Base-by-base conservation (phyloP, 2,113 vertebrate species). In the Malurus elegans region DNA sequence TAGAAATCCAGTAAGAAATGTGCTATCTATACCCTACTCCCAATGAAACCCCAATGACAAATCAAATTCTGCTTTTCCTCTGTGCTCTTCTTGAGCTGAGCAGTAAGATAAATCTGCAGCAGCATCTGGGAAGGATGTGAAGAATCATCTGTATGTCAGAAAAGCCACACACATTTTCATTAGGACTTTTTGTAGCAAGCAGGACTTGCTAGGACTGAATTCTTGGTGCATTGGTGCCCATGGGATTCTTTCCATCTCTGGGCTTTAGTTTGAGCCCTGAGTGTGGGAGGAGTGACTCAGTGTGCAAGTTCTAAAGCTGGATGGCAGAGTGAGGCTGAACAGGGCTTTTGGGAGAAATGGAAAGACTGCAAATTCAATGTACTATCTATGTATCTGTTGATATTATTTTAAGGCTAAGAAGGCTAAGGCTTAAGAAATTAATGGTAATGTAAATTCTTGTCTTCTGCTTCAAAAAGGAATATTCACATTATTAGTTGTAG, bases 81-180 rank as follows among this genome's bases (percentile, higher is more conserved):
- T 58, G 4, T 45, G n/a, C 6, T 85, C 69, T 86, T 73, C 44
- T 60, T 48, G 61, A 65, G 8, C 45, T 64, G 40, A 81, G 20
- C 23, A 44, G 44, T 56, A 45, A 61, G 34, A 72, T 28, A 74
- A 71, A 86, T 29, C 21, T 78, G 21, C 15, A 74, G 15, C 17
- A 18, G 13, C 0, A 0, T 29, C 26, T 69, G 61, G 61, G 20
- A 79, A 72, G 40, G 44, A 53, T 32, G 19, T 24, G 48, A 73
- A 18, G 11, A 25, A 57, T 51, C 17, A 45, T 31, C 44, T 21
- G 6, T 3, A 5, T 53, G 31, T 61, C 57, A 78, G 38, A 53
- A 47, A 90, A 90, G 14, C 18, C 36, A 38, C 1, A 3, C 2
- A 4, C 13, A 69, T 87, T 73, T 79, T 19, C 31, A n/a, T 42